Conservation (phyloP, 2,888 invertebrate species). For the Nephrocerus scutellatus region DNA sequence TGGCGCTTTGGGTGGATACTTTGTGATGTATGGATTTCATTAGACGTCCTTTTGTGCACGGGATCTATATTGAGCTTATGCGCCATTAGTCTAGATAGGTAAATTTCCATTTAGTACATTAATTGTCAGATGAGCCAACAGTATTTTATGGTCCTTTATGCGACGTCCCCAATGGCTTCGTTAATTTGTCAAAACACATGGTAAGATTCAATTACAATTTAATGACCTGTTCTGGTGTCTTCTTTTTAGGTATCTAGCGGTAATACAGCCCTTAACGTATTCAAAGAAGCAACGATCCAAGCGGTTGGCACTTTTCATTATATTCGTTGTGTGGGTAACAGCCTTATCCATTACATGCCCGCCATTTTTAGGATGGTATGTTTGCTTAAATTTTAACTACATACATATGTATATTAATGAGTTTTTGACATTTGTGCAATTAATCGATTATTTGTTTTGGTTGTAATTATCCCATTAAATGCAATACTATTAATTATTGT, state of each 20-base stretch:
- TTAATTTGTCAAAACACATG: too few species aligned
- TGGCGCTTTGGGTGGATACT: slow-evolving; percentile 89
- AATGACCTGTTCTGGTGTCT: slow-evolving; percentile 30
- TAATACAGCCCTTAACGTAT: slow-evolving; percentile 88
- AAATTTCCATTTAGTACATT: slow-evolving; percentile 26
- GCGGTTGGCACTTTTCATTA: slow-evolving; percentile 79
- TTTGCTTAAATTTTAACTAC: slow-evolving; percentile 7
- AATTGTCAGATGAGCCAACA: not conserved
- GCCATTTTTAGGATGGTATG: slow-evolving; percentile 85
- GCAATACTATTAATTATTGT: not conserved
- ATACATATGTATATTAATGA: not conserved
- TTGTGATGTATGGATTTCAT: slow-evolving; percentile 87
- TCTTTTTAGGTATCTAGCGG: slow-evolving; percentile 70
- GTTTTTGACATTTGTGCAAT: not conserved
- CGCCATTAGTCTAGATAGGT: slow-evolving; percentile 83
- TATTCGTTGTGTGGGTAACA: slow-evolving; percentile 82
- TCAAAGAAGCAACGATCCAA: slow-evolving; percentile 81
- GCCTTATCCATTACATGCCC: slow-evolving; percentile 90
- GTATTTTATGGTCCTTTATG: not conserved
- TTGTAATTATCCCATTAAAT: not conserved
- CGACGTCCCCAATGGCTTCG: too few species aligned
- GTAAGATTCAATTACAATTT: slow-evolving; percentile 37
- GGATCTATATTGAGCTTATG: slow-evolving; percentile 90
- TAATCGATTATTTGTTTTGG: not conserved
- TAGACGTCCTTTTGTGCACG: slow-evolving; percentile 88